phyloP scores from a whole-genome alignment of 1,140 invertebrate genomes.

The Macrocentrus cingulum region DNA sequence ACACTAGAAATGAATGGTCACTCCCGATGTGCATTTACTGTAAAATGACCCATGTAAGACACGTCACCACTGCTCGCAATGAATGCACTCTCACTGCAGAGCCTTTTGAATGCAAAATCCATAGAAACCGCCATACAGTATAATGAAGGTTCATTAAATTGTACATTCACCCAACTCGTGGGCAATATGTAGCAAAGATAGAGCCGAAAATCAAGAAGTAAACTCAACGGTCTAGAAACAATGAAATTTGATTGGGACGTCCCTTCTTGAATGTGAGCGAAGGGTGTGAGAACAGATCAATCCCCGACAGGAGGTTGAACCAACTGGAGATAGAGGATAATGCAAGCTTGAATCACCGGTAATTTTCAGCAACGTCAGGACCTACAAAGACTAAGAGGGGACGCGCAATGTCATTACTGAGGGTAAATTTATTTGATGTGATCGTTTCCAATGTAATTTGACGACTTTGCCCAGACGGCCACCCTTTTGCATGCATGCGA shows the following conservation, averaged over 20 bases:
- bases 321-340: neutral
- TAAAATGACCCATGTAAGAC: no score
- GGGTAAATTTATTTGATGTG: no score
- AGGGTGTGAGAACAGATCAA: constrained; percentile 8
- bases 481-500: no score
- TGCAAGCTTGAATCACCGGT: neutral
- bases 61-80: no score
- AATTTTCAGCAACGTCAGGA: constrained; percentile 17
- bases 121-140: neutral
- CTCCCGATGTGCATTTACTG: no score
- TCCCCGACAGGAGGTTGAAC: constrained; percentile 7
- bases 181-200: neutral
- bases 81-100: neutral
- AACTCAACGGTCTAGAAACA: constrained; percentile 15
- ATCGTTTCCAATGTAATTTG: no score
- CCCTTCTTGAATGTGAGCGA: neutral
- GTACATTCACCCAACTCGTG: constrained; percentile 3
- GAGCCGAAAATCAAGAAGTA: neutral
- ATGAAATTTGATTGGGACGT: constrained; percentile 8
- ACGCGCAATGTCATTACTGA: neutral
- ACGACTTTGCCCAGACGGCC: no score
- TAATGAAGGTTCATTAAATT: constrained; percentile 11
- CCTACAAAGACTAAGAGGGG: neutral
- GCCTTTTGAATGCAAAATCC: constrained; percentile 1
- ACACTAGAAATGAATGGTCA: no score